These are phyloP conservation scores for Choloepus hoffmanni DNA, from an alignment of 2,113 vertebrate genomes.

Conservation along the genomic window DNA sequence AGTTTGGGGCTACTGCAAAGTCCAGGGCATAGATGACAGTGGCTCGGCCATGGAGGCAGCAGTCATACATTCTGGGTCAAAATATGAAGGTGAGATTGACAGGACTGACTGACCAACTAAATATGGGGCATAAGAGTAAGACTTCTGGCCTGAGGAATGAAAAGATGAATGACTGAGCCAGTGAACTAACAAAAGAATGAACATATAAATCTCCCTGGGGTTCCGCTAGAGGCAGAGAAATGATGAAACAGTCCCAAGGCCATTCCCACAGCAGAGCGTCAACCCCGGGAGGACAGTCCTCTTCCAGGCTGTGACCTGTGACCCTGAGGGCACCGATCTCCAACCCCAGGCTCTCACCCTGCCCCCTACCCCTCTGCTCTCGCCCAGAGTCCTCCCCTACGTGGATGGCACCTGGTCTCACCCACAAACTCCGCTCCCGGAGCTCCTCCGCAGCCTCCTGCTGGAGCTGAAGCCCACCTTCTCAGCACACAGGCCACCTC, in stretches of 20 bases:
- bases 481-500: background rate
- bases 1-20: background rate
- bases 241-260: background rate
- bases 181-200: background rate
- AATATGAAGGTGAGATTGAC: background rate
- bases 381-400: background rate
- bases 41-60: background rate
- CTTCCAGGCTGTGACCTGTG: background rate
- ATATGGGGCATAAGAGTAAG: background rate
- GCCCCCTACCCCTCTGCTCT: background rate
- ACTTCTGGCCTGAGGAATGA: background rate
- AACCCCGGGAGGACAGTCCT: background rate
- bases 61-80: background rate
- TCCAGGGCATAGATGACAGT: accelerated
- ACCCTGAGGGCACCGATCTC: background rate
- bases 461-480: conserved; percentile 66
- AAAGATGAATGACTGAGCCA: background rate
- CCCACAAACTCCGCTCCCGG: conserved; percentile 31
- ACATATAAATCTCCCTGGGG: background rate
- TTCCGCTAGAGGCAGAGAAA: background rate
- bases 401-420: background rate
- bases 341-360: background rate
- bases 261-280: background rate
- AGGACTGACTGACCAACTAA: background rate
- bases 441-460: conserved; percentile 47